A percentile compares a stretch with the other conserved stretches of the same genome.
These are phyloP conservation scores for Tapera naevia DNA, from an alignment of 2,797 vertebrate genomes.

Conservation along the genomic window DNA sequence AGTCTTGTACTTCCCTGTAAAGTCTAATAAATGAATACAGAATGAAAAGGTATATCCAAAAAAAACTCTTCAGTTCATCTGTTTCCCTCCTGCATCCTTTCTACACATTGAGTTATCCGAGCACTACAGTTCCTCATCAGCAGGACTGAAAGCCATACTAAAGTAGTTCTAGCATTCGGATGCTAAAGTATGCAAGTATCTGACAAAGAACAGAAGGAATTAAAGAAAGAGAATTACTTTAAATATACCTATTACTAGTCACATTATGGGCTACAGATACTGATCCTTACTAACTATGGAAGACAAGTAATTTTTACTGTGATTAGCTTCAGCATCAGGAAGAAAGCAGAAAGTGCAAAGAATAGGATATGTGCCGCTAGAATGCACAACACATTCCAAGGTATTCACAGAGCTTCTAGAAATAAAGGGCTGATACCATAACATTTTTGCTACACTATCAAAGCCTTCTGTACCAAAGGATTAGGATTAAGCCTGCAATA, in stretches of 20 bases:
- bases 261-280: background rate
- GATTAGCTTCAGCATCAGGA: background rate
- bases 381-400: background rate
- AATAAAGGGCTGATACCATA: background rate
- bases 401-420: background rate
- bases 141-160: background rate
- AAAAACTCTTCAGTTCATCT: background rate
- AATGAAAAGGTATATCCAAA: background rate
- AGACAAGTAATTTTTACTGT: background rate
- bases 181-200: background rate
- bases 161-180: background rate
- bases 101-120: background rate
- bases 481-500: background rate
- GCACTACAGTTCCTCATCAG: background rate
- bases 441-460: background rate
- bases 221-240: background rate
- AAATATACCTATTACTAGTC: background rate
- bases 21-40: background rate
- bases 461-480: background rate
- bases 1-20: background rate
- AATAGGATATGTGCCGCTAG: background rate
- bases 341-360: background rate
- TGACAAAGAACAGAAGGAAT: background rate
- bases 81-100: background rate
- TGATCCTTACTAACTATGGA: background rate